Evolutionary conservation across 2,888 invertebrate species (phyloP).

Genomic region (Omphaloscelis lunosa): DNA sequence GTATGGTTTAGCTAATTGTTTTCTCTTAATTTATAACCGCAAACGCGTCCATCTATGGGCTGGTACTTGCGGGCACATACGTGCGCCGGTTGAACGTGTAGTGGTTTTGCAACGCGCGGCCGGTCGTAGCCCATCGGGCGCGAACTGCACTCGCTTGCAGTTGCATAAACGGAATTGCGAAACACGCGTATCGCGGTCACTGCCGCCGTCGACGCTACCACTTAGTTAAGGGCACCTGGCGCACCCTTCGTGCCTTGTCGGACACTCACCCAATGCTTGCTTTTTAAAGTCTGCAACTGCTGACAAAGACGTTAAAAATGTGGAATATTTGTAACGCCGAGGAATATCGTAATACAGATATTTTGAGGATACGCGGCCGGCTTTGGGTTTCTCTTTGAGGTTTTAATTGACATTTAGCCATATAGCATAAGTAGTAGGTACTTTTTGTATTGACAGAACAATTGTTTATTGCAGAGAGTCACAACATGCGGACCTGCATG

Average conservation of each 20-base stretch:
- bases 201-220: constrained; percentile 81
- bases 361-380: neutral
- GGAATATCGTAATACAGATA: neutral
- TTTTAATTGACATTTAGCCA: neutral
- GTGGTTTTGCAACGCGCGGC: constrained; percentile 83
- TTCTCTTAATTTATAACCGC: constrained; percentile 67
- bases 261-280: constrained; percentile 52
- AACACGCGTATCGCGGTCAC: constrained; percentile 88
- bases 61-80: constrained; percentile 78
- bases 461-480: constrained; percentile 80
- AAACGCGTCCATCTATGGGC: constrained; percentile 68
- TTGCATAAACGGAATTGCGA: constrained; percentile 88
- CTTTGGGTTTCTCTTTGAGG: neutral
- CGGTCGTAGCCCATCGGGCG: constrained; percentile 85
- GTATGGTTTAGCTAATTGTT: constrained; percentile 59
- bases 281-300: constrained; percentile 13
- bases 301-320: constrained; percentile 25
- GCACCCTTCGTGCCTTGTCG: constrained; percentile 80
- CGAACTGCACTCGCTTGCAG: constrained; percentile 85
- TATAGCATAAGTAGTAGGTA: neutral
- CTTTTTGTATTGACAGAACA: constrained; percentile 7
- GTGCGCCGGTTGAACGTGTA: constrained; percentile 74
- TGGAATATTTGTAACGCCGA: constrained; percentile 8
- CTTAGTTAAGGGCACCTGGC: constrained; percentile 82
- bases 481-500: constrained; percentile 86